phyloP scores from a whole-genome alignment of 2,113 vertebrate species.

The Sturnira hondurensis region DNA sequence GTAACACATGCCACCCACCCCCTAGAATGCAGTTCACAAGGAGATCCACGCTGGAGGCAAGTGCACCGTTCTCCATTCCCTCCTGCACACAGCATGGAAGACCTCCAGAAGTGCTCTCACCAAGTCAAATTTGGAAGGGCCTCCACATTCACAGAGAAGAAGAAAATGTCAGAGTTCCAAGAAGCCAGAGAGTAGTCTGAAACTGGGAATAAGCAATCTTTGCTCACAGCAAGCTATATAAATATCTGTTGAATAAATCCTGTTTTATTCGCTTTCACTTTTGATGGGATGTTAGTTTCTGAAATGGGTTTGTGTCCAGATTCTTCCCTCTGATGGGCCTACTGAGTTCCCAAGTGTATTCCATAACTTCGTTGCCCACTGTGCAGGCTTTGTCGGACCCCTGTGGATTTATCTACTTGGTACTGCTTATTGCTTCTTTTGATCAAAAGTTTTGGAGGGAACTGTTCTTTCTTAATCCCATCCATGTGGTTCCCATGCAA shows the following conservation, averaged over 20 bases:
- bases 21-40: not conserved
- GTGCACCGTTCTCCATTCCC: not conserved
- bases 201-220: not conserved
- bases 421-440: not conserved
- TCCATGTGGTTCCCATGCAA: not conserved
- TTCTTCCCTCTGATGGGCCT: not conserved
- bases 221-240: not conserved
- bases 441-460: not conserved
- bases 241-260: slow-evolving; percentile 2
- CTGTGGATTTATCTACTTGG: not conserved
- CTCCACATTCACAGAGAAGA: not conserved
- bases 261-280: not conserved
- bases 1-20: not conserved
- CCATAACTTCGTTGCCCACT: too few species aligned
- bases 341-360: not conserved
- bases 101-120: not conserved
- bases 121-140: not conserved
- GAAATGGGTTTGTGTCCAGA: not conserved
- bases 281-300: not conserved
- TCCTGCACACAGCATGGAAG: not conserved
- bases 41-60: not conserved
- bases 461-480: not conserved
- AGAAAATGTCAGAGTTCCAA: not conserved
- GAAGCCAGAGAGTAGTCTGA: not conserved
- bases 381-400: not conserved